Evolutionary conservation across 2,113 vertebrate species (phyloP), one percentile per base, ranked within the genome.

Genomic region (Willisornis vidua): DNA sequence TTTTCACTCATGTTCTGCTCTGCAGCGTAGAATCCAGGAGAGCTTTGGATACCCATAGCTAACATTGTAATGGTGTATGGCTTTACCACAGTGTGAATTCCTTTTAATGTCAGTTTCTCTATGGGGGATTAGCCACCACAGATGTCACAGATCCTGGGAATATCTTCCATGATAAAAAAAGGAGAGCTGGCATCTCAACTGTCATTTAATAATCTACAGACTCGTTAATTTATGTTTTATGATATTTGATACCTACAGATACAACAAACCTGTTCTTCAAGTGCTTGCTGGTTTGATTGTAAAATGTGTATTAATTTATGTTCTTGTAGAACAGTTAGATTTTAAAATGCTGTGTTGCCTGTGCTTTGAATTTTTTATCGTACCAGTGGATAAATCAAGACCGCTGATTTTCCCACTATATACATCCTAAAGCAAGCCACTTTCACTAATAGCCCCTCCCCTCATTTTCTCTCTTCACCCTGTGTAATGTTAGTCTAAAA

Each of bases 81-180:
- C 85, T 97, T 97, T 96, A 96, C 97, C 88, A 78, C 94, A 37
- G 89, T 97, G 96, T 97, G 97, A 97, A 96, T 98, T 57, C 96
- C 97, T 96, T 98, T 98, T 96, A 95, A 97, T 97, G 97, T 96
- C 96, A 77, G 97, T 97, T 98, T 97, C 98, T 98, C 94, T 98
- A 96, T 89, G 96, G 96, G 95, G 96, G 97, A 96, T 87, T 96
- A 87, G 95, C 90, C 97, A 96, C 96, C 96, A 96, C 98, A 98
- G 98, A 98, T 98, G 98, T 98, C 97, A 95, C 67, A 78, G 97
- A 97, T 97, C 97, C 95, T 98, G 97, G 97, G 97, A 98, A 98
- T 98, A 97, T 93, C 97, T 98, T 96, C 94, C 92, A 90, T 94
- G 97, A 97, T 96, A 96, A 97, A 97, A 97, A 96, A 96, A 94